phyloP scores from a whole-genome alignment of 2,888 invertebrate genomes.

The Zygogramma bicolorata region DNA sequence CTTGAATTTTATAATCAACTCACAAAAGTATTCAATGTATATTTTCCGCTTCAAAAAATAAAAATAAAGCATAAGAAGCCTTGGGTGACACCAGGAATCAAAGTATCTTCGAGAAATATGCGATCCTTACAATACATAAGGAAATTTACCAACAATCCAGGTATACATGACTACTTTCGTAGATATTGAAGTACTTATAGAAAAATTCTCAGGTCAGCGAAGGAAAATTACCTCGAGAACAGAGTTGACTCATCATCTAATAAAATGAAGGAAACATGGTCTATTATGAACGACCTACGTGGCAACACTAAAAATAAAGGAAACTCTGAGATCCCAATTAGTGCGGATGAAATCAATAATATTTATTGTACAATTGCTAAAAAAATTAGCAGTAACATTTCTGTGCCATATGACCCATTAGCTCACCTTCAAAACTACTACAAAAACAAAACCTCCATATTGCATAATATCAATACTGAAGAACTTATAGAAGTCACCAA shows the following conservation, averaged over 20 bases:
- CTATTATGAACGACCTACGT: constrained; percentile 1
- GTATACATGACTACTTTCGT: background rate
- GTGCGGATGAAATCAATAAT: background rate
- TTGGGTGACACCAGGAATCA: background rate
- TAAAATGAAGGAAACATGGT: constrained; percentile 11
- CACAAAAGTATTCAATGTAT: background rate
- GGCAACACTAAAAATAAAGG: background rate
- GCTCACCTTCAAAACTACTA: background rate
- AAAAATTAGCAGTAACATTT: background rate
- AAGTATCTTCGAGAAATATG: background rate
- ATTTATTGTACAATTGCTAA: constrained; percentile 2
- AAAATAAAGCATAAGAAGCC: background rate
- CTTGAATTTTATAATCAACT: background rate
- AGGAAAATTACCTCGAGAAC: background rate
- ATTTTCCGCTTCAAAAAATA: background rate
- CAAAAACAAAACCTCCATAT: background rate
- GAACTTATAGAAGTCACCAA: background rate
- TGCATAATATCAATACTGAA: background rate
- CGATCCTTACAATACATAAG: background rate
- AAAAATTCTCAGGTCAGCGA: background rate
- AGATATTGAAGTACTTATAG: background rate
- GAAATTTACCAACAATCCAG: background rate
- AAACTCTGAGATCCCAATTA: background rate
- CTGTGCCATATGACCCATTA: constrained; percentile 2
- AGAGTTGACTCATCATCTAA: background rate